These are phyloP conservation scores for Hippocampus mohnikei DNA, from an alignment of 2,113 vertebrate genomes.

Conservation along the genomic window DNA sequence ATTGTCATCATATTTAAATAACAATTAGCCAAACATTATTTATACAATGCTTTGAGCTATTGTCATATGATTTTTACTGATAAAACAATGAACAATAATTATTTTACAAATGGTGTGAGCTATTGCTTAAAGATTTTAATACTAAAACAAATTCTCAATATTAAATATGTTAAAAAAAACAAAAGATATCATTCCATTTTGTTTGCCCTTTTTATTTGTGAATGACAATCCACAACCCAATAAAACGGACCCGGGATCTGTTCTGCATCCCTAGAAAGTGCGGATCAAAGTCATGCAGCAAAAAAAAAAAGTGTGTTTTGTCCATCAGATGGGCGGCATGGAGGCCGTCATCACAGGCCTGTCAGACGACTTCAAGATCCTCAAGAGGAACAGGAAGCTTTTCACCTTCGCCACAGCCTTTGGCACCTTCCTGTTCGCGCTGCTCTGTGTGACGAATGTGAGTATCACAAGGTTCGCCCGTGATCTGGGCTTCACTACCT, in stretches of 20 bases:
- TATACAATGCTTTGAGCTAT: no score
- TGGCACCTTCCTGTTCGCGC: conserved; percentile 86
- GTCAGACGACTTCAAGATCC: conserved; percentile 89
- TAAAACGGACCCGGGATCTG: background rate
- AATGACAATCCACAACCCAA: background rate
- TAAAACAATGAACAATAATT: no score
- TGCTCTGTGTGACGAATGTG: conserved; percentile 93
- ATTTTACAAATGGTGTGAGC: no score
- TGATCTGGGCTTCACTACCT: background rate
- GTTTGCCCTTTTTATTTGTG: background rate
- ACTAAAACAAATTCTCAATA: no score
- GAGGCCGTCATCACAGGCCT: conserved; percentile 95
- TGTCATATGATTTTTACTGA: no score
- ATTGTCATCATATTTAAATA: no score
- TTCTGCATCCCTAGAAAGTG: background rate
- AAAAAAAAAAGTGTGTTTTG: conserved; percentile 6
- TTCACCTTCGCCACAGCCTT: conserved; percentile 86
- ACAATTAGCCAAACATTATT: no score
- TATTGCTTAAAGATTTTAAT: no score
- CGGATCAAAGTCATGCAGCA: background rate
- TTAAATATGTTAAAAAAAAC: background rate
- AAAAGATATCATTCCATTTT: background rate
- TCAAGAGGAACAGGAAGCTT: conserved; percentile 89
- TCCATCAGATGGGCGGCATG: conserved; percentile 94
- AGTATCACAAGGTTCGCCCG: conserved; percentile 53